Percentiles rank a stretch among this genome's conserved stretches.
phyloP scores from a whole-genome alignment of 2,888 invertebrate genomes.

The Dyspetes luteomarginatus region DNA sequence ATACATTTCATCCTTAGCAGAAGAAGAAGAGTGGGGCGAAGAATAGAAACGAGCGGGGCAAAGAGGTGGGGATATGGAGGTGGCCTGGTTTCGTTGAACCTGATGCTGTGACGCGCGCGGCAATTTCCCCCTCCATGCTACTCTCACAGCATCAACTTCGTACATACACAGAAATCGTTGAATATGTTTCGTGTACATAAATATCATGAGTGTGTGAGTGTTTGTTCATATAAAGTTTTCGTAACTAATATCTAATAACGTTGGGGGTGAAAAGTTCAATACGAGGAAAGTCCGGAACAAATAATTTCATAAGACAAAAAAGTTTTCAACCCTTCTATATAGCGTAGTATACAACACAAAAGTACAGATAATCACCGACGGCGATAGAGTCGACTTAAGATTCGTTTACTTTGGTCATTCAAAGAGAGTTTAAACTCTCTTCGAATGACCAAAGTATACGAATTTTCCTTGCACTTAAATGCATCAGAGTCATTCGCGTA shows the following conservation, averaged over 20 bases:
- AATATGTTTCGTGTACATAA: constrained; percentile 17
- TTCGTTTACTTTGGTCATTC: too few species aligned
- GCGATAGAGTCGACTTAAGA: constrained; percentile 12
- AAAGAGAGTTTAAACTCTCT: too few species aligned
- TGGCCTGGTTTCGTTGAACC: constrained; percentile 70
- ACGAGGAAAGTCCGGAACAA: constrained; percentile 16
- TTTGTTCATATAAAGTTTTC: too few species aligned
- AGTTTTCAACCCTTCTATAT: constrained; percentile 15
- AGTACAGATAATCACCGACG: neutral
- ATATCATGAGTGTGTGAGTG: too few species aligned
- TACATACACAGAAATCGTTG: constrained; percentile 43
- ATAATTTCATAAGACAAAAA: constrained; percentile 42
- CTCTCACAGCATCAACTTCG: constrained; percentile 27
- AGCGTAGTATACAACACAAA: neutral
- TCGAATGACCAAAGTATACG: constrained; percentile 18
- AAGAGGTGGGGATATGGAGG: constrained; percentile 59
- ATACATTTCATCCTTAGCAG: constrained; percentile 54
- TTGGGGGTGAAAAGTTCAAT: neutral
- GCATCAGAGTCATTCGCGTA: neutral
- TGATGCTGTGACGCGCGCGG: constrained; percentile 51
- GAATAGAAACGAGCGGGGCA: constrained; percentile 36
- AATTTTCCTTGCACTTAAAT: constrained; percentile 9
- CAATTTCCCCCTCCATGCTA: neutral
- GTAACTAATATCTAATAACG: constrained; percentile 25
- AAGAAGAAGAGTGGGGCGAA: constrained; percentile 9